Evolutionary conservation across 2,113 vertebrate genomes (phyloP), one percentile per base, ranked within the genome.

Genomic region (Chaetura pelagica): DNA sequence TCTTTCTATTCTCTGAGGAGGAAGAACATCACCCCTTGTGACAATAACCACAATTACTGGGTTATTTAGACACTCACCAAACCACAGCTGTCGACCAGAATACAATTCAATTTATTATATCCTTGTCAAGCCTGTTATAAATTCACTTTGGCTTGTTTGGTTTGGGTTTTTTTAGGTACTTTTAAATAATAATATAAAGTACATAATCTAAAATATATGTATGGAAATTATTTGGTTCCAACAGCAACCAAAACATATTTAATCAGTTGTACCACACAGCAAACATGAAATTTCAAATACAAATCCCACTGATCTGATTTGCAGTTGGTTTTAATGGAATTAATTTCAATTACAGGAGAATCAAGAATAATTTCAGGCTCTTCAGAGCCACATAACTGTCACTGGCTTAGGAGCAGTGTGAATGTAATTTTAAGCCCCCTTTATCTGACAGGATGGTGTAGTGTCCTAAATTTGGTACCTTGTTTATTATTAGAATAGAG

Each of bases 401-500:
- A 71, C 7, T 52, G 40, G 18, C 21, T 71, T 71, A 77, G 40
- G 15, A 9, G 20, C 17, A 86, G 5, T 7, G 19, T 72, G 40
- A 84, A 61, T 42, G 35, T 34, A 82, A 68, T 85, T 83, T 90
- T 79, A 82, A 90, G 19, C 5, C 21, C 30, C 30, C 19, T 92
- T 75, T 63, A 48, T 86, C 18, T 76, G 38, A 19, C 23, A 79
- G 23, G 6, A 61, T 57, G n/a, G 24, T 34, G 16, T 29, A 59
- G 6, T 74, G 83, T 75, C 86, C 93, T 78, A 86, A 59, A 87
- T 97, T 90, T 44, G 9, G 83, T 84, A 78, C 67, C 26, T 61
- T 76, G 35, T 22, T 93, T 71, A 15, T 63, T 93, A 67, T 79
- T 82, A 94, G 64, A 61, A 84, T 82, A 74, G 64, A 8, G 14